These are phyloP conservation scores for Sinopyrophorus schimmeli DNA, from an alignment of 2,888 invertebrate genomes.

Conservation along the genomic window DNA sequence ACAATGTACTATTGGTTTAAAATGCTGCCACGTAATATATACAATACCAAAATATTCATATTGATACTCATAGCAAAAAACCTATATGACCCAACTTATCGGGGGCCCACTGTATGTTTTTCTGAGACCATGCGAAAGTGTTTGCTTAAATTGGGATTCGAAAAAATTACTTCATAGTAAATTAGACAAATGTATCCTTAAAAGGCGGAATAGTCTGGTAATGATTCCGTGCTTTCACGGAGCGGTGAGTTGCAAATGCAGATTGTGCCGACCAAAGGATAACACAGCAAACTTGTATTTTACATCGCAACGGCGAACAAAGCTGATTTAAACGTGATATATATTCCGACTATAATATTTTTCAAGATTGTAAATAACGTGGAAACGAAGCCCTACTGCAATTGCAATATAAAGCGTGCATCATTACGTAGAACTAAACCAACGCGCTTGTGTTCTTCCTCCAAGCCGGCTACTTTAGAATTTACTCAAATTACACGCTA, in stretches of 20 bases:
- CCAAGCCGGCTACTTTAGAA: slow-evolving; percentile 19
- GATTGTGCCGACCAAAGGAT: slow-evolving; percentile 29
- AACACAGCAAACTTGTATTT: slow-evolving; percentile 28
- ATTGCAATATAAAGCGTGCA: slow-evolving; percentile 31
- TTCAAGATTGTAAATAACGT: slow-evolving; percentile 34
- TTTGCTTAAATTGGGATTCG: too few relatives aligned
- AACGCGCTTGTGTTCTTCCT: slow-evolving; percentile 14
- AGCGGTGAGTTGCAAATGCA: slow-evolving; percentile 36
- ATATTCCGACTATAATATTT: slow-evolving; percentile 35
- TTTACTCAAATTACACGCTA: slow-evolving; percentile 21
- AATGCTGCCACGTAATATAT: too few relatives aligned
- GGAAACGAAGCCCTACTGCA: slow-evolving; percentile 31
- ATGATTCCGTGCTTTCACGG: slow-evolving; percentile 39
- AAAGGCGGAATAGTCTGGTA: slow-evolving; percentile 39
- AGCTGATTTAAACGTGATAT: slow-evolving; percentile 40
- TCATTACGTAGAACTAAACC: slow-evolving; percentile 15
- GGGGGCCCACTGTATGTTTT: too few relatives aligned
- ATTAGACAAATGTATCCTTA: slow-evolving; percentile 41
- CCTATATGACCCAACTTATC: too few relatives aligned
- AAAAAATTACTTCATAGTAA: slow-evolving; percentile 34
- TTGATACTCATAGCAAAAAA: too few relatives aligned
- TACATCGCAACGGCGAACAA: slow-evolving; percentile 34
- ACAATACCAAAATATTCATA: too few relatives aligned
- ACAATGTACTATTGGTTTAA: too few relatives aligned
- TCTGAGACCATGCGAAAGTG: too few relatives aligned